Evolutionary conservation across 2,888 invertebrate species (phyloP).

Genomic region (Drosophila sordidula): DNA sequence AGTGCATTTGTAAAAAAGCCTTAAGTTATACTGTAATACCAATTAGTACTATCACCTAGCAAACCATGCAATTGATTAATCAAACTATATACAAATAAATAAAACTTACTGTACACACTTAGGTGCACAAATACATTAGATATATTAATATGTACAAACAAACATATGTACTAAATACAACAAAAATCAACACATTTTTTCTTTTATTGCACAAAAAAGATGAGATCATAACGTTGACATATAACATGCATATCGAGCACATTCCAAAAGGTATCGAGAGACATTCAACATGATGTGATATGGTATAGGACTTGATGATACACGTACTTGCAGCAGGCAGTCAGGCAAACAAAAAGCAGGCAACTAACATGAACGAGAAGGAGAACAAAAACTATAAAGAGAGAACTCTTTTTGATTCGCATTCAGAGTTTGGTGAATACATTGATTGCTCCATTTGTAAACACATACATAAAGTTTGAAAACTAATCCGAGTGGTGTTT

Average conservation of each 20-base stretch:
- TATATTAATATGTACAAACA: constrained; percentile 37
- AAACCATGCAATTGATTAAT: constrained; percentile 49
- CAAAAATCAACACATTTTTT: constrained; percentile 66
- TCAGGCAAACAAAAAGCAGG: constrained; percentile 70
- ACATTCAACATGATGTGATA: constrained; percentile 56
- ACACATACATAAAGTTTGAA: constrained; percentile 43
- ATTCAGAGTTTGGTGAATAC: constrained; percentile 27
- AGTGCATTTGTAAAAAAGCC: constrained; percentile 52
- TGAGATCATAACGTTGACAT: constrained; percentile 40
- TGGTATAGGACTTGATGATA: constrained; percentile 51
- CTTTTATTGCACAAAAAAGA: constrained; percentile 31
- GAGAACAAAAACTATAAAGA: constrained; percentile 28
- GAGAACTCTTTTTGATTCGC: constrained; percentile 26
- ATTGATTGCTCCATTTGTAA: constrained; percentile 42
- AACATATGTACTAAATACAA: constrained; percentile 70
- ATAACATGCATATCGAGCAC: constrained; percentile 67
- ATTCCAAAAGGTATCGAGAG: constrained; percentile 35
- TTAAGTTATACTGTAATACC: constrained; percentile 20
- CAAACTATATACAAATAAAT: constrained; percentile 12
- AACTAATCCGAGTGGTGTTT: constrained; percentile 43
- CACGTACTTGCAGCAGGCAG: constrained; percentile 67
- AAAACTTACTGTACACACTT: constrained; percentile 32
- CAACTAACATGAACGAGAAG: constrained; percentile 66
- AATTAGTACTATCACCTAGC: constrained; percentile 37
- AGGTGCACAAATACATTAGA: constrained; percentile 5